Evolutionary conservation across 1,140 invertebrate genomes (phyloP).

Genomic region (Bombus cullumanus): DNA sequence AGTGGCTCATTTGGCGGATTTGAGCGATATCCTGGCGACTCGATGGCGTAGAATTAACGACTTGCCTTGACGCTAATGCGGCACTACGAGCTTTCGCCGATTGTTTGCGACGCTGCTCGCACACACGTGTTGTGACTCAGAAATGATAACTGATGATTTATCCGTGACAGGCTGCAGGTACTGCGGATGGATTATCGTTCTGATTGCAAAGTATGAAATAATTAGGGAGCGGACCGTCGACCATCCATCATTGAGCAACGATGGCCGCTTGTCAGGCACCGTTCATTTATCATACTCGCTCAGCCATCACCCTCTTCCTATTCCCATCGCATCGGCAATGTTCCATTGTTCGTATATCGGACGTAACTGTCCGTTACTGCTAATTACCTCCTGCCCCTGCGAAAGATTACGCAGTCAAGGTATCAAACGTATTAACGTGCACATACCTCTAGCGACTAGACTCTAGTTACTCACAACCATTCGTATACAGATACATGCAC

Average conservation of each 20-base stretch:
- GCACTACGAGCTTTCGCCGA: conserved; percentile 33
- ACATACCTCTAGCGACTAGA: background rate
- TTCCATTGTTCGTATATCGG: conserved; percentile 78
- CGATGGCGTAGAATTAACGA: conserved; percentile 46
- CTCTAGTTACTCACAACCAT: background rate
- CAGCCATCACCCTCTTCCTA: conserved; percentile 77
- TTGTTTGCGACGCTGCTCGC: conserved; percentile 37
- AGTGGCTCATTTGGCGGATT: conserved; percentile 8
- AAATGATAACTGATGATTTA: conserved; percentile 81
- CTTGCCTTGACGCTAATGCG: conserved; percentile 52
- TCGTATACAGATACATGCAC: conserved; percentile 7
- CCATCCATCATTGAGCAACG: conserved; percentile 81
- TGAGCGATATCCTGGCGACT: conserved; percentile 21
- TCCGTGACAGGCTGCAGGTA: conserved; percentile 80
- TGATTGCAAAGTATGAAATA: conserved; percentile 84
- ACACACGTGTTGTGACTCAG: conserved; percentile 71
- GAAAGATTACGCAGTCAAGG: conserved; percentile 74
- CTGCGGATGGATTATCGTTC: conserved; percentile 82
- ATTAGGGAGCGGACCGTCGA: conserved; percentile 80
- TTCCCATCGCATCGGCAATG: conserved; percentile 74
- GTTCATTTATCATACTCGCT: conserved; percentile 83
- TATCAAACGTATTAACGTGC: conserved; percentile 72
- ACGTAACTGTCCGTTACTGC: conserved; percentile 76
- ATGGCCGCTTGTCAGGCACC: conserved; percentile 81
- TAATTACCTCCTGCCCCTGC: conserved; percentile 78